Base-by-base conservation (phyloP, 2,113 vertebrate genomes). In the Fulmarus glacialis region DNA sequence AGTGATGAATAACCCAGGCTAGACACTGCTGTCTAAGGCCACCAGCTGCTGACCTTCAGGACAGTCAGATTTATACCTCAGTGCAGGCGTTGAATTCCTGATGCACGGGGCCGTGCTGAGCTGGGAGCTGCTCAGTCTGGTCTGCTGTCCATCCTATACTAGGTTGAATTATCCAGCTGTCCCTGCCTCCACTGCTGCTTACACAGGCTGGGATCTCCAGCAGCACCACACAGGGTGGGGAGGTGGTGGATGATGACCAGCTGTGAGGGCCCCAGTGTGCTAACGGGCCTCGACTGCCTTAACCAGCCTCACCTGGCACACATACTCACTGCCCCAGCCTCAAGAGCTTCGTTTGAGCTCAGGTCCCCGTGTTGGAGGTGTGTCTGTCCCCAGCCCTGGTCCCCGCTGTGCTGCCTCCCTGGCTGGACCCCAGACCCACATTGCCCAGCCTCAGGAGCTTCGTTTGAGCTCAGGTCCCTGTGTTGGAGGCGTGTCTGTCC, bases 41-140 rank as follows among this genome's bases (percentile, higher is more conserved):
- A 82, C 90, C 90, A 96, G 87, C 90, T 94, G 86, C 87, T 95
- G 92, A 75, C 95, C 94, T 96, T 96, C 90, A 91, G 92, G 95
- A 83, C 87, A 89, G 74, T 11, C 20, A 50, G 81, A 96, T 97
- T 97, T 96, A 93, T 94, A 91, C 60, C 77, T 83, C 1, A 0
- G 34, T 93, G 82, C 58, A 53, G 66, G 73, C 12, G 0, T 19
- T 84, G 96, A 93, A 94, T 93, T 93, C 68, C 72, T 94, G 93
- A 92, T 95, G 79, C 38, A 22, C 1, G 1, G 19, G 60, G 78
- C 94, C n/a, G 32, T 4, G 85, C 74, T 50, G 47, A 66, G 50
- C 60, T 36, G 34, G 42, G 64, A 88, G 40, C 64, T 73, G 53
- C 67, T 95, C 0, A 0, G 11, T 59, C 50, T 12, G 4, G 2